Evolutionary conservation across 2,113 vertebrate species (phyloP), one percentile per base, ranked within the genome.

Genomic region (Amblyopsis rosae): DNA sequence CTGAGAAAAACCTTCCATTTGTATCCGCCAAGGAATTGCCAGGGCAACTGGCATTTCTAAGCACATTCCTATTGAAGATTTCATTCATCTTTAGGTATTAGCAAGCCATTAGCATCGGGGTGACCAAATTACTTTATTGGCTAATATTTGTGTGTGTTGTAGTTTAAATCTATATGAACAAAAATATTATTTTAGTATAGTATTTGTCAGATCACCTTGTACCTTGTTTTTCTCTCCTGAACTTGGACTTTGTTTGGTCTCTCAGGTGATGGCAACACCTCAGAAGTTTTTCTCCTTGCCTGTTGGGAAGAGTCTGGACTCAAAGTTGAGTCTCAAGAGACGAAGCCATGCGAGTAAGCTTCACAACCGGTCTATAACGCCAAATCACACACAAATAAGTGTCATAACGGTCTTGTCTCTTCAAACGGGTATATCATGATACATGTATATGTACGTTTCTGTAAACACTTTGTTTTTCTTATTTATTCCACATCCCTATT

Each of bases 201-300:
- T 12, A 32, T 58, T n/a, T 60, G 13, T n/a, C 12, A 45, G 45
- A 16, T 17, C 35, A 9, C 41, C 41, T 9, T n/a, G n/a, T n/a
- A 32, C 45, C 59, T 26, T 17, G 4, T 62, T 19, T 53, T 16
- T 12, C 12, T 46, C 9, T 53, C 26, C 3, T 46, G 26, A 41
- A 53, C 19, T 62, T n/a, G 26, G 4, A 3, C 59, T 5, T 57
- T 5, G 6, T 62, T 62, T 67, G 10, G 9, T 62, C 46, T 15
- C n/a, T 33, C 74, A 93, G 92, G 63, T 8, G 13, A 58, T 72
- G 13, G 49, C 77, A 6, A 88, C 51, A 76, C 81, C 83, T 6
- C 87, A 89, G 0, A 93, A 92, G 66, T 93, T 90, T 65, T 91
- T 90, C 67, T 93, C 93, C 19, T 86, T 93, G 69, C 93, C 93